These are phyloP conservation scores for Coptotermes formosanus DNA, from an alignment of 1,140 invertebrate species.

Conservation along the genomic window DNA sequence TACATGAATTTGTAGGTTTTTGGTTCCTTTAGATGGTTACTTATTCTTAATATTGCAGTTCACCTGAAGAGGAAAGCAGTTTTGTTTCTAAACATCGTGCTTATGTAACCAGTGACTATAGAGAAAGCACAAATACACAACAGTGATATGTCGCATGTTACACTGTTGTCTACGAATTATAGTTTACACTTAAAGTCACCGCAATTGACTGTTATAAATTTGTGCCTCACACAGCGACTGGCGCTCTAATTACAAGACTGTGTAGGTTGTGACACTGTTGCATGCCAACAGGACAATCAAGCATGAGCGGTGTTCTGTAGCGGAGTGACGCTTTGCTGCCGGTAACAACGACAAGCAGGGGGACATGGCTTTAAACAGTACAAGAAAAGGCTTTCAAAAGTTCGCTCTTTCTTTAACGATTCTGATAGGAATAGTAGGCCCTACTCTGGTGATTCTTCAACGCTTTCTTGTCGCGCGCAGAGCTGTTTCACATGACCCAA, in stretches of 20 bases:
- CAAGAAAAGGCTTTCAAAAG: constrained; percentile 12
- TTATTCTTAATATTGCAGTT: too few relatives aligned
- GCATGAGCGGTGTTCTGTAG: neutral
- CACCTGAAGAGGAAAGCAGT: too few relatives aligned
- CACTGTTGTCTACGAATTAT: too few relatives aligned
- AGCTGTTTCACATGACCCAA: neutral
- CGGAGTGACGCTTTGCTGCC: neutral
- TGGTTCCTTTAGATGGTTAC: too few relatives aligned
- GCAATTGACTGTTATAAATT: too few relatives aligned
- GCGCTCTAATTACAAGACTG: neutral
- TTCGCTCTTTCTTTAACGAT: constrained; percentile 10
- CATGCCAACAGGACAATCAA: neutral
- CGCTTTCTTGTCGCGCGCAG: neutral
- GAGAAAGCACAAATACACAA: too few relatives aligned
- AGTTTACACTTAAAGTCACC: too few relatives aligned
- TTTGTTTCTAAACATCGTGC: too few relatives aligned
- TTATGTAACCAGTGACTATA: too few relatives aligned
- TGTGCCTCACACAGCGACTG: neutral
- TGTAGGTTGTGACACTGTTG: neutral
- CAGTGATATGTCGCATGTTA: too few relatives aligned
- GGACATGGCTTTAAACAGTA: constrained; percentile 15
- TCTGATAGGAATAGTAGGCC: neutral
- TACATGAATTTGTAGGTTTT: too few relatives aligned
- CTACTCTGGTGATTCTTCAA: neutral
- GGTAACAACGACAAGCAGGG: neutral